A percentile compares a stretch with the other conserved stretches of the same genome.
These are phyloP conservation scores for Oncorhynchus mykiss DNA, from an alignment of 2,113 vertebrate genomes.

Conservation along the genomic window DNA sequence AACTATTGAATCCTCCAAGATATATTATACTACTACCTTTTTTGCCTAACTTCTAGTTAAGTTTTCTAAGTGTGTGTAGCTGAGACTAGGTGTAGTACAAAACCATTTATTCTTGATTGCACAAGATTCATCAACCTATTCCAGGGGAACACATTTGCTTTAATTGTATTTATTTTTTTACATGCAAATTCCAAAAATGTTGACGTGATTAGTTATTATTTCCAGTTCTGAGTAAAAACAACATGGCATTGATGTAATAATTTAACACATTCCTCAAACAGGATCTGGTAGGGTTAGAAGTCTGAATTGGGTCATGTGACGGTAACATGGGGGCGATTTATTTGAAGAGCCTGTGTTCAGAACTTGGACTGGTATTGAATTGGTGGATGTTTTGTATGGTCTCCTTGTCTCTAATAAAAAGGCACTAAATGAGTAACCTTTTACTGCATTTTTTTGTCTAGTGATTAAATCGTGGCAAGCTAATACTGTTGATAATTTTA, in stretches of 20 bases:
- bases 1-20: conserved; percentile 47
- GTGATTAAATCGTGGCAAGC: neutral
- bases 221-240: conserved; percentile 52
- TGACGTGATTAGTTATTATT: conserved; percentile 61
- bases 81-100: conserved; percentile 64
- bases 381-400: conserved; percentile 82
- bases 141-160: conserved; percentile 53
- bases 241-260: conserved; percentile 63
- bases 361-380: conserved; percentile 68
- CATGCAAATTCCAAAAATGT: conserved; percentile 60
- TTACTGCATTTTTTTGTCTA: conserved; percentile 17
- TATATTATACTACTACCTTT: conserved; percentile 42
- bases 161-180: neutral
- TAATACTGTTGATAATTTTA: neutral
- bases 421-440: conserved; percentile 69
- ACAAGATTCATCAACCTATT: conserved; percentile 60
- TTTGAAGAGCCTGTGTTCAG: conserved; percentile 68
- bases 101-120: conserved; percentile 65
- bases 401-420: conserved; percentile 84
- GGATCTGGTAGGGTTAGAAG: conserved; percentile 55
- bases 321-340: conserved; percentile 52
- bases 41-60: conserved; percentile 74
- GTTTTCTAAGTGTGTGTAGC: conserved; percentile 71
- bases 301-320: conserved; percentile 41
- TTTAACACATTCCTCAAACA: conserved; percentile 70